Percentiles rank a stretch among this genome's conserved stretches.
Evolutionary conservation across 2,797 vertebrate species (phyloP).

Genomic region (Scolopax rusticola): DNA sequence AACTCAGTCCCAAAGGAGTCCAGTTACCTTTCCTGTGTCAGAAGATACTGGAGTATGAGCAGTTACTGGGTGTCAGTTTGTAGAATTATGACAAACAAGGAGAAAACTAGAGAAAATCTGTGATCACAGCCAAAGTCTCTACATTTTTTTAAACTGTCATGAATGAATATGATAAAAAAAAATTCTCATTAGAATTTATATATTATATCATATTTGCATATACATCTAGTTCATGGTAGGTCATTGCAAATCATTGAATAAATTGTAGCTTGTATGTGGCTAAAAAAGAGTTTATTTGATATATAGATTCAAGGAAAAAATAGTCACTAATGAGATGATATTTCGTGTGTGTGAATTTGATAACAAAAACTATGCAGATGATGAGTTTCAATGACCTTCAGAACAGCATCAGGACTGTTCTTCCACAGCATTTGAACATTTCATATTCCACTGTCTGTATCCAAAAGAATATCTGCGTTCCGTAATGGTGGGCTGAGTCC

Average conservation of each 20-base stretch:
- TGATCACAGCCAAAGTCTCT: neutral
- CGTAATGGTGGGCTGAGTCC: neutral
- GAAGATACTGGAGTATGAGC: neutral
- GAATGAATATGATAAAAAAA: neutral
- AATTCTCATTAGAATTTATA: neutral
- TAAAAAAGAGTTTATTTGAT: neutral
- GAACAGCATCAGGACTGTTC: neutral
- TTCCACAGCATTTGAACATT: neutral
- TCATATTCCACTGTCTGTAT: neutral
- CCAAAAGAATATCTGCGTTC: neutral
- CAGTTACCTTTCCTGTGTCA: neutral
- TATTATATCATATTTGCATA: neutral
- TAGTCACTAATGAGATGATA: neutral
- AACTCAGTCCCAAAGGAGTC: neutral
- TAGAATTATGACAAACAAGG: neutral
- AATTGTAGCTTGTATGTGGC: neutral
- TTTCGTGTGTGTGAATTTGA: neutral
- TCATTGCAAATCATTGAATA: neutral
- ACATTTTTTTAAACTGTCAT: neutral
- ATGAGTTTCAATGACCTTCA: neutral
- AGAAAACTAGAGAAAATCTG: neutral
- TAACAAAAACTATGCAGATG: neutral
- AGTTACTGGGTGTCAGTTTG: neutral
- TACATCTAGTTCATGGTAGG: neutral
- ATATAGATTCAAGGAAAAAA: neutral